phyloP scores from a whole-genome alignment of 2,888 invertebrate genomes.

The Diaprepes abbreviatus region DNA sequence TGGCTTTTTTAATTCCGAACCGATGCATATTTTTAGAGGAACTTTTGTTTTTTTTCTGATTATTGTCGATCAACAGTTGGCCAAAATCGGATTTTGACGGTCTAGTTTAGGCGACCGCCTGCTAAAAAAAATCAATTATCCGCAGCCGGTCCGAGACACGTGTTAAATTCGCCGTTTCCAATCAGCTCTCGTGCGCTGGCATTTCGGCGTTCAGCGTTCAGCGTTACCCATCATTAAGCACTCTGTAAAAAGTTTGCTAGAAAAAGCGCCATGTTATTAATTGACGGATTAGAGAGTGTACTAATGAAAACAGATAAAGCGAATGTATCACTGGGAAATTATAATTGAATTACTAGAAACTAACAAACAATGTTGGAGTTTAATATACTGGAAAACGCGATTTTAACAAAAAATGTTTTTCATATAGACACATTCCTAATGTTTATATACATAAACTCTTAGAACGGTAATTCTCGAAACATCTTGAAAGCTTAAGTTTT shows the following conservation, averaged over 20 bases:
- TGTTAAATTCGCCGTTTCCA: conserved; percentile 19
- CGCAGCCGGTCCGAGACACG: conserved; percentile 1
- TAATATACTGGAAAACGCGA: too few relatives aligned
- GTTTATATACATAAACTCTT: too few relatives aligned
- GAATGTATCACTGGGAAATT: neutral
- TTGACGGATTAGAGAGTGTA: neutral
- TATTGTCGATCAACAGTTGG: conserved; percentile 33
- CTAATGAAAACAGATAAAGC: conserved; percentile 4
- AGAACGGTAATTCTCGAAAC: too few relatives aligned
- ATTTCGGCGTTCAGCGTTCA: conserved; percentile 10
- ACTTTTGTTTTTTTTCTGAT: conserved; percentile 20
- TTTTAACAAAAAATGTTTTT: too few relatives aligned
- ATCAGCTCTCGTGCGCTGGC: conserved; percentile 3
- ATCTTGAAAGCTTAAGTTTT: too few relatives aligned
- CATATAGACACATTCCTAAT: too few relatives aligned
- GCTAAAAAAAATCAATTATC: conserved; percentile 26
- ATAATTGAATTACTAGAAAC: too few relatives aligned
- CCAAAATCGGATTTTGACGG: conserved; percentile 22
- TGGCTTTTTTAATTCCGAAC: neutral
- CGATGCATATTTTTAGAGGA: conserved; percentile 2
- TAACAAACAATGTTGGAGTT: too few relatives aligned
- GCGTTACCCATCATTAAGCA: conserved; percentile 6
- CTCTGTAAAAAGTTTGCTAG: neutral
- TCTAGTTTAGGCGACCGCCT: conserved; percentile 10
- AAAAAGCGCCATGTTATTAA: conserved; percentile 6